Evolutionary conservation across 2,888 invertebrate genomes (phyloP).

Genomic region (Microplitis manilae): DNA sequence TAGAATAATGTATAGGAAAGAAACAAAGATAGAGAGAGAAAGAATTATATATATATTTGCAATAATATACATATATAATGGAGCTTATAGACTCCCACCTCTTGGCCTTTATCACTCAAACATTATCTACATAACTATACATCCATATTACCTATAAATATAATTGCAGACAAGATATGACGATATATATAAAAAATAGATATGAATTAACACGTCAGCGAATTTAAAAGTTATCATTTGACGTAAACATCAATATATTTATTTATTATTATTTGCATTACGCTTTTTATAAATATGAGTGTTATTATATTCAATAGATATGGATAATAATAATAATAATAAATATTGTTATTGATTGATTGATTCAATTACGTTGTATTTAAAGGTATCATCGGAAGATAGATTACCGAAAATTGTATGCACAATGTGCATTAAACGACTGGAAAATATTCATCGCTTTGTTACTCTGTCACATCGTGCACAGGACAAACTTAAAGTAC

Average conservation of each 20-base stretch:
- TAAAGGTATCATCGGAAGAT: conserved; percentile 79
- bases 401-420: conserved; percentile 81
- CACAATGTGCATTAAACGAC: conserved; percentile 76
- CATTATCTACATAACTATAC: too few species aligned
- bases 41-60: neutral
- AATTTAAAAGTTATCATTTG: neutral
- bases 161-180: neutral
- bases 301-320: neutral
- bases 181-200: neutral
- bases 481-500: conserved; percentile 75
- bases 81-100: neutral
- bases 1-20: neutral
- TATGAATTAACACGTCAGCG: conserved; percentile 1
- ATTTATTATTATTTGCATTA: neutral
- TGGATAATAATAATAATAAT: neutral
- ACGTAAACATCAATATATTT: neutral
- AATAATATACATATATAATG: neutral
- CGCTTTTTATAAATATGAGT: neutral
- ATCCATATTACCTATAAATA: neutral
- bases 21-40: conserved; percentile 7
- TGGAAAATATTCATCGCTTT: conserved; percentile 80
- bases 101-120: conserved; percentile 8
- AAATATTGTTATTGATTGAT: neutral
- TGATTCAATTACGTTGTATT: neutral
- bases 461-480: conserved; percentile 78